Conservation (phyloP, 2,797 vertebrate genomes). For the Heterohyrax brucei region DNA sequence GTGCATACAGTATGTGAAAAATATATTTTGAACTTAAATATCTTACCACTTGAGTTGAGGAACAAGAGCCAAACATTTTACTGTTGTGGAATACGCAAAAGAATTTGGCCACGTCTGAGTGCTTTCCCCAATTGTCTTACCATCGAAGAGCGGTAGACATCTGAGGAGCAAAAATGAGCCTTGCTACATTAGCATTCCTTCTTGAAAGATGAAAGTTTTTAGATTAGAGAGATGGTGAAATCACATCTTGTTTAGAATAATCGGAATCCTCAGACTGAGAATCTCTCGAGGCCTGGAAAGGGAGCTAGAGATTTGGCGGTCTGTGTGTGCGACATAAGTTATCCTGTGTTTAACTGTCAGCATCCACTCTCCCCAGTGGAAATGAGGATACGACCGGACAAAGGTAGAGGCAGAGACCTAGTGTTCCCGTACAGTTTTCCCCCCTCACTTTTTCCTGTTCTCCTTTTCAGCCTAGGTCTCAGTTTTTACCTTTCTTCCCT, state of each 20-base stretch:
- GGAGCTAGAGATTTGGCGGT: not conserved
- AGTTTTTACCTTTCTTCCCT: conserved; percentile 48
- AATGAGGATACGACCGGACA: not conserved
- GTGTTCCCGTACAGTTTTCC: not conserved
- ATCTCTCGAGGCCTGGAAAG: not conserved
- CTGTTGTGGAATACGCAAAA: conserved; percentile 67
- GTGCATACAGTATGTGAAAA: conserved; percentile 17
- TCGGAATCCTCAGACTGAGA: not conserved
- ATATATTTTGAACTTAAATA: conserved; percentile 49
- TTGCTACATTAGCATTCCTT: conserved; percentile 69
- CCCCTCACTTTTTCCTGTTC: not conserved
- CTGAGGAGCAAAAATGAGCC: conserved; percentile 68
- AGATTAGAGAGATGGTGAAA: conserved; percentile 27
- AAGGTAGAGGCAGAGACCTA: not conserved
- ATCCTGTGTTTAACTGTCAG: conserved; percentile 6
- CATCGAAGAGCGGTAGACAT: conserved; percentile 18
- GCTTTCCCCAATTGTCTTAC: conserved; percentile 60
- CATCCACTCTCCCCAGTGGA: not conserved
- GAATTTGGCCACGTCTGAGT: conserved; percentile 67
- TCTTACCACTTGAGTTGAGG: conserved; percentile 67
- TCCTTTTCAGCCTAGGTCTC: not conserved
- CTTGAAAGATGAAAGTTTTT: conserved; percentile 59
- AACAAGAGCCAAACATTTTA: conserved; percentile 49
- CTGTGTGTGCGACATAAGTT: not conserved
- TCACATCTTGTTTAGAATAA: conserved; percentile 56